Percentiles rank a stretch among this genome's conserved stretches.
These are phyloP conservation scores for Dasyornis broadbenti DNA, from an alignment of 2,113 vertebrate genomes.

Conservation along the genomic window DNA sequence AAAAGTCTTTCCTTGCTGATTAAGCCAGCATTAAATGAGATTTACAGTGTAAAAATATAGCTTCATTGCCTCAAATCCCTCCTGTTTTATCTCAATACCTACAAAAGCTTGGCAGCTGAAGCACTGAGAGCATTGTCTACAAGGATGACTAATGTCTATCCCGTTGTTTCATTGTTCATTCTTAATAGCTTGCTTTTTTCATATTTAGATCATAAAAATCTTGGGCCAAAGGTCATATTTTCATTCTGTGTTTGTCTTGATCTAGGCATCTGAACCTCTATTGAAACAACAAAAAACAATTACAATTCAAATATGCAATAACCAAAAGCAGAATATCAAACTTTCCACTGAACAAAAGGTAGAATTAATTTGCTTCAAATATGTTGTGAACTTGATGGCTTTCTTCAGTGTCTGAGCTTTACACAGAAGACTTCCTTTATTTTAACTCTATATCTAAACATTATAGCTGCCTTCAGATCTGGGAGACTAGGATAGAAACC, in stretches of 20 bases:
- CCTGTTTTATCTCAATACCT: not conserved
- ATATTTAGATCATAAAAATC: not conserved
- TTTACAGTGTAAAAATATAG: not conserved
- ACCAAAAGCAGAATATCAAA: not conserved
- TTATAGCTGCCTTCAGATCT: not conserved
- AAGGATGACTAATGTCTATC: not conserved
- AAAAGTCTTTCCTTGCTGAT: not conserved
- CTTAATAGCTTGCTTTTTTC: not conserved
- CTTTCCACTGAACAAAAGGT: not conserved
- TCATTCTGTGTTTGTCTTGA: not conserved
- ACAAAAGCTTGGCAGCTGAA: not conserved
- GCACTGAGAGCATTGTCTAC: not conserved
- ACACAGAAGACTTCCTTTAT: not conserved
- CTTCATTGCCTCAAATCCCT: not conserved
- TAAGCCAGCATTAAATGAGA: not conserved
- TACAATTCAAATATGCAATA: not conserved
- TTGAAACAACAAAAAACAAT: not conserved
- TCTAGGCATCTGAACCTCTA: not conserved
- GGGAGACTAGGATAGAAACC: not conserved
- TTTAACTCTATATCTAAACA: not conserved
- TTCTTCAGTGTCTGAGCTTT: not conserved
- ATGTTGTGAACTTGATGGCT: not conserved
- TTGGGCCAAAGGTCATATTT: not conserved
- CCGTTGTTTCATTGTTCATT: not conserved
- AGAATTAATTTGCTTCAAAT: not conserved